Evolutionary conservation across 2,888 invertebrate genomes (phyloP).

Genomic region (Plutella xylostella): DNA sequence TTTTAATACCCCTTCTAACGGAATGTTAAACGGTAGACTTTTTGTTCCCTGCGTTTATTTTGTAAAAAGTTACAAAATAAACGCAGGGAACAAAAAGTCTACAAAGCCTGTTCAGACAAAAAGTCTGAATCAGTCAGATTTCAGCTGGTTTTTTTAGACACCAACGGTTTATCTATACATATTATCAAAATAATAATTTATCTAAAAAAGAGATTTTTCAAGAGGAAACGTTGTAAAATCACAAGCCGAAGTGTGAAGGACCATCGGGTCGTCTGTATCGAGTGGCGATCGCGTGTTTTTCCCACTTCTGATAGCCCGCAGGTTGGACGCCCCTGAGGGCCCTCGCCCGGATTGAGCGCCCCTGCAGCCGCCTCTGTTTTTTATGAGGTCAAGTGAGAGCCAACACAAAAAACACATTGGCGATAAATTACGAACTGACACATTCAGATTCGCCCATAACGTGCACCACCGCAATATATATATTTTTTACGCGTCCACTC

Average conservation of each 20-base stretch:
- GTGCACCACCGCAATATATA: constrained; percentile 55
- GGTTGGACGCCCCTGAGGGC: constrained; percentile 46
- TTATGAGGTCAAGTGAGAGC: constrained; percentile 67
- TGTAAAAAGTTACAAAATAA: no score
- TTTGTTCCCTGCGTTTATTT: no score
- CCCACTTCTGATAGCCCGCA: constrained; percentile 58
- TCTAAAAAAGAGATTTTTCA: constrained; percentile 17
- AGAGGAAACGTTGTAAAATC: constrained; percentile 66
- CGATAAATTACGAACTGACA: constrained; percentile 68
- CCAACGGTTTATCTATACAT: no score
- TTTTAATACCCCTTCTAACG: no score
- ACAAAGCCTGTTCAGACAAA: no score
- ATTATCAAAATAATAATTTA: neutral
- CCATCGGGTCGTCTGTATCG: constrained; percentile 56
- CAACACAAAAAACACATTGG: constrained; percentile 63
- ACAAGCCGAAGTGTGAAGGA: constrained; percentile 66
- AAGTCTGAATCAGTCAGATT: no score
- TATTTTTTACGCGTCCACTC: constrained; percentile 33
- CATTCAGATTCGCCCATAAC: constrained; percentile 66
- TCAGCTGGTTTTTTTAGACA: no score
- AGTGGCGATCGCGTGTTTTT: constrained; percentile 69
- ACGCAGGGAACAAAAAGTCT: no score
- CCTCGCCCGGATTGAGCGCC: constrained; percentile 48
- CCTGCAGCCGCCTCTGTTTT: constrained; percentile 52
- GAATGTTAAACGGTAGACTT: no score